Evolutionary conservation across 2,113 vertebrate genomes (phyloP), one percentile per base, ranked within the genome.

Genomic region (Conger conger): DNA sequence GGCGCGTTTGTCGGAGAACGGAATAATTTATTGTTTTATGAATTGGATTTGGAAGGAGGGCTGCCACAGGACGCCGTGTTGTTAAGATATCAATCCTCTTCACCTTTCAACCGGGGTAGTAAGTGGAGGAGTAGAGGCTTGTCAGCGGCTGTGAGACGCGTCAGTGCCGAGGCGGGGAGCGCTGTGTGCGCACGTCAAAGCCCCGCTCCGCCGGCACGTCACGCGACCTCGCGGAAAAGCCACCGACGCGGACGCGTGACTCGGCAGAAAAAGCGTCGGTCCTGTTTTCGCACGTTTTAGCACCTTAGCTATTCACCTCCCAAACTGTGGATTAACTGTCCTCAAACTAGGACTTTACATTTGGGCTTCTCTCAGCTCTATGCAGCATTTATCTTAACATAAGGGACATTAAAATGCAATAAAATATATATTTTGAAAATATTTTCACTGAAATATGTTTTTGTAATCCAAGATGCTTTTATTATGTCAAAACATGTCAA

Each of bases 21-120:
- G 30, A 79, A 79, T 79, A 36, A 79, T 40, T 79, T 30, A 38
- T 79, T 38, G 38, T 38, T 79, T 79, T 79, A 36, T 79, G 68
- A 73, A 73, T 73, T 73, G 68, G 68, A 13, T 33, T 73, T 1
- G 4, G 27, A 63, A 27, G n/a, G n/a, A 77, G 76, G n/a, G 27
- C 9, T 77, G 76, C 35, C 76, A 35, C 76, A 77, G 76, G 35
- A 3, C 4, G 76, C 76, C 13, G 36, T 18, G 0, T 37, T 79
- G 18, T 38, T 40, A 38, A 40, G 77, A 79, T 20, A 79, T 40
- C 23, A 20, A 37, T 79, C 20, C 35, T 37, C 77, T 79, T 79
- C 35, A 40, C 77, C 35, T 79, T 79, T 79, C 38, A 79, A 9
- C 36, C 0, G 7, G 77, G 36, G 36, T 3, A n/a, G 79, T 73